Evolutionary conservation across 2,113 vertebrate species (phyloP).

Genomic region (Rhinolophus ferrumequinum): DNA sequence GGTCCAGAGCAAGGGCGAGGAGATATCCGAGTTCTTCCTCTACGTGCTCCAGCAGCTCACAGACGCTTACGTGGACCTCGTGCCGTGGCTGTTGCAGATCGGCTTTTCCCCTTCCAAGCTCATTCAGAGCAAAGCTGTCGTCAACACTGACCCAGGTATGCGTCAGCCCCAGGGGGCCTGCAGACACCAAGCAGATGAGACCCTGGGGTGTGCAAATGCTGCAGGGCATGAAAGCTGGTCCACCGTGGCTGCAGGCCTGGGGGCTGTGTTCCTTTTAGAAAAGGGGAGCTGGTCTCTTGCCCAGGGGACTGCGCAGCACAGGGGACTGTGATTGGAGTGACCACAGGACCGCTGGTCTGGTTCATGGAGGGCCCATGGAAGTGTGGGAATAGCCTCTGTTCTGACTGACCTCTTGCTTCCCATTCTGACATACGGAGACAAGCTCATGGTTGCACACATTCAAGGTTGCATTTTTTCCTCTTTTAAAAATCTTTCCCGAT

Average conservation of each 20-base stretch:
- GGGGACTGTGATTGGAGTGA: not conserved
- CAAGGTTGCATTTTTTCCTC: not conserved
- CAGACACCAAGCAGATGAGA: too few relatives aligned
- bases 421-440: not conserved
- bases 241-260: rapidly evolving
- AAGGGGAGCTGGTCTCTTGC: not conserved
- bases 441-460: not conserved
- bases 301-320: not conserved
- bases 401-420: not conserved
- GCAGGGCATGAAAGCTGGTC: not conserved
- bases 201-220: not conserved
- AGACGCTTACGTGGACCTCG: slow-evolving; percentile 93
- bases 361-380: too few relatives aligned
- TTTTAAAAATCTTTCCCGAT: not conserved
- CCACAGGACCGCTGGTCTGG: not conserved
- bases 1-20: slow-evolving; percentile 95
- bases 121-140: slow-evolving; percentile 85
- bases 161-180: not conserved
- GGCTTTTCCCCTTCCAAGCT: slow-evolving; percentile 86
- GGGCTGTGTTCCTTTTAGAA: not conserved
- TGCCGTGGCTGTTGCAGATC: slow-evolving; percentile 92
- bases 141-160: slow-evolving; percentile 96
- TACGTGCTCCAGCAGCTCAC: slow-evolving; percentile 89
- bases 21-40: slow-evolving; percentile 92
- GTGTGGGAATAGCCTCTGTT: not conserved